phyloP scores from a whole-genome alignment of 2,113 vertebrate genomes.

The Deroptyus accipitrinus region DNA sequence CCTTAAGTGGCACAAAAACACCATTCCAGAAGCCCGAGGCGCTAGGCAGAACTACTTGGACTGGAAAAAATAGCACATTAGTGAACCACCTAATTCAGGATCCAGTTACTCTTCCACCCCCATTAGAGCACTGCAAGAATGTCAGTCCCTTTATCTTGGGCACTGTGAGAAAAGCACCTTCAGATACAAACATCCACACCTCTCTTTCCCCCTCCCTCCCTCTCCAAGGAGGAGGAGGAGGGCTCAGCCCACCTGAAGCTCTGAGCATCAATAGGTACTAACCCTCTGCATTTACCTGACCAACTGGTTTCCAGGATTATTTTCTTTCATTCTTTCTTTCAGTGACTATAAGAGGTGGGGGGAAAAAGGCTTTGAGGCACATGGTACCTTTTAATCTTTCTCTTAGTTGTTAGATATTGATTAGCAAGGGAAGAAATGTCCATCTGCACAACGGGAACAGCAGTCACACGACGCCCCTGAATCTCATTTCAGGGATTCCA shows the following conservation, averaged over 20 bases:
- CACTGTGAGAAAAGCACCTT: conserved; percentile 35
- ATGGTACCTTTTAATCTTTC: not conserved
- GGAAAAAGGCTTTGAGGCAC: not conserved
- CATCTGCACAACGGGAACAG: not conserved
- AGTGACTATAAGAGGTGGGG: not conserved
- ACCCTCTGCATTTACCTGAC: not conserved
- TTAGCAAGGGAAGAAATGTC: conserved; percentile 3
- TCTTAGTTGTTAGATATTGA: not conserved
- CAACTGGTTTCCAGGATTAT: not conserved
- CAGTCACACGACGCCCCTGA: not conserved
- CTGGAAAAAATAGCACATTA: conserved; percentile 32
- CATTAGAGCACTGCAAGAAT: not conserved
- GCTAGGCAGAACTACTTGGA: not conserved
- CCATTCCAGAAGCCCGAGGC: not conserved
- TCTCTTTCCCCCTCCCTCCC: not conserved
- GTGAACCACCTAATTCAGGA: not conserved
- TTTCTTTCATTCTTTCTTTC: not conserved
- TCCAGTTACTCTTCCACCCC: conserved; percentile 7
- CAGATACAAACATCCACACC: not conserved
- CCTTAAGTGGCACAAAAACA: conserved; percentile 24
- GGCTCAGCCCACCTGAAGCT: fast-evolving
- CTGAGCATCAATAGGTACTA: not conserved
- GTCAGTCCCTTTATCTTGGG: conserved; percentile 13
- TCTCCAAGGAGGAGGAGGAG: not conserved
- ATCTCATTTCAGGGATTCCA: conserved; percentile 10